Evolutionary conservation across 2,113 vertebrate species (phyloP), one percentile per base, ranked within the genome.

Genomic region (Ploceus nigricollis): DNA sequence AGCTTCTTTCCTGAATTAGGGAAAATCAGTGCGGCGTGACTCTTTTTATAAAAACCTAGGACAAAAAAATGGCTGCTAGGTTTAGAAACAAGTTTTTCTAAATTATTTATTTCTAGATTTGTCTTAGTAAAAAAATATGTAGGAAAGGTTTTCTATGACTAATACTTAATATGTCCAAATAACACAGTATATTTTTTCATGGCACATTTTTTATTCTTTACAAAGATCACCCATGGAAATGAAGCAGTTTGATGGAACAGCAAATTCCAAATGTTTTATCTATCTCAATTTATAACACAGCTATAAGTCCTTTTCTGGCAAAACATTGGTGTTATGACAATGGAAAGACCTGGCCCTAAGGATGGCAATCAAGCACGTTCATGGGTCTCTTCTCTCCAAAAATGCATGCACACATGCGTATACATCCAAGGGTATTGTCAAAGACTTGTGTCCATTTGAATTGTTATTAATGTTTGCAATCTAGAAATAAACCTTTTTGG

Each of bases 391-490:
- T 65, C 22, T 61, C 61, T 81, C n/a, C 56, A 60, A 42, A 89
- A 85, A 77, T 21, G 37, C 0, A 0, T 66, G 28, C 24, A 65
- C 39, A 39, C 12, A 17, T 50, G 13, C 4, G 0, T 31, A 30
- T 28, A 54, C 12, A 22, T 89, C 50, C 66, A 63, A 82, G 35
- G n/a, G 33, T 82, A 56, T 57, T 79, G 42, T 70, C 70, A 77
- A 96, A 94, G 33, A 5, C 35, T 88, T 82, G 64, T 85, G 50
- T 58, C 85, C 77, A 86, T 87, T 83, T 44, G 31, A 78, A 83
- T 80, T 69, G 39, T 42, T 93, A 90, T 89, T 83, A 71, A 90
- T 77, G 31, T 25, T 82, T 90, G n/a, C 53, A 73, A 81, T 92
- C 56, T 92, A 66, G 85, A 95, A 94, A 80, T 42, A 94, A 92